These are phyloP conservation scores for Caenorhabditis zanzibari DNA, from an alignment of 2,888 invertebrate species.

Conservation along the genomic window DNA sequence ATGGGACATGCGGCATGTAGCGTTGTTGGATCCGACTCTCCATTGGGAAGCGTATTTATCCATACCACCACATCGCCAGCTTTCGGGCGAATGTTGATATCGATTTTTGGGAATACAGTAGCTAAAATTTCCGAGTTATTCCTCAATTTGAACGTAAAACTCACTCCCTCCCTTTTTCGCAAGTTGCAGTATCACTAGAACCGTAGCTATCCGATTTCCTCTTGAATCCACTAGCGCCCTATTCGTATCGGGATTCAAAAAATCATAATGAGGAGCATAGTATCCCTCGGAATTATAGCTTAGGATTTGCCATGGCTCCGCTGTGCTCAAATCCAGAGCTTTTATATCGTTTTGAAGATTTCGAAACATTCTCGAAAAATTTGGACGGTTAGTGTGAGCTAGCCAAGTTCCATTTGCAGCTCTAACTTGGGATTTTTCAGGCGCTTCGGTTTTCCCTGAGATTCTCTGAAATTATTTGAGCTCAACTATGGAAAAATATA, in stretches of 20 bases:
- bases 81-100: conserved; percentile 72
- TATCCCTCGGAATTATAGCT: conserved; percentile 74
- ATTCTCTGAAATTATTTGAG: conserved; percentile 19
- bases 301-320: conserved; percentile 66
- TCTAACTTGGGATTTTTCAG: conserved; percentile 36
- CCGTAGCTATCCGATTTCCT: conserved; percentile 79
- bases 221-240: conserved; percentile 54
- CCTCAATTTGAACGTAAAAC: neutral
- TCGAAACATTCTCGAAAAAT: conserved; percentile 28
- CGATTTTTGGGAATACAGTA: conserved; percentile 76
- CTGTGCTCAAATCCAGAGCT: conserved; percentile 42
- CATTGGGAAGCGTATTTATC: conserved; percentile 74
- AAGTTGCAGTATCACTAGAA: conserved; percentile 72
- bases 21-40: conserved; percentile 47
- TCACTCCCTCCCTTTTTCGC: conserved; percentile 76
- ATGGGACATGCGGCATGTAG: conserved; percentile 77
- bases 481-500: too few species aligned
- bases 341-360: conserved; percentile 34
- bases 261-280: conserved; percentile 79
- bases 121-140: conserved; percentile 33
- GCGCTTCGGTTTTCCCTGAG: conserved; percentile 19
- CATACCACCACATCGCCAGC: conserved; percentile 76
- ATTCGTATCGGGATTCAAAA: conserved; percentile 72
- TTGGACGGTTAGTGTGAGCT: conserved; percentile 7
- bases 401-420: conserved; percentile 67